Percentiles rank a stretch among this genome's conserved stretches.
Conservation (phyloP, 2,888 invertebrate species). For the Ametastegia equiseti region DNA sequence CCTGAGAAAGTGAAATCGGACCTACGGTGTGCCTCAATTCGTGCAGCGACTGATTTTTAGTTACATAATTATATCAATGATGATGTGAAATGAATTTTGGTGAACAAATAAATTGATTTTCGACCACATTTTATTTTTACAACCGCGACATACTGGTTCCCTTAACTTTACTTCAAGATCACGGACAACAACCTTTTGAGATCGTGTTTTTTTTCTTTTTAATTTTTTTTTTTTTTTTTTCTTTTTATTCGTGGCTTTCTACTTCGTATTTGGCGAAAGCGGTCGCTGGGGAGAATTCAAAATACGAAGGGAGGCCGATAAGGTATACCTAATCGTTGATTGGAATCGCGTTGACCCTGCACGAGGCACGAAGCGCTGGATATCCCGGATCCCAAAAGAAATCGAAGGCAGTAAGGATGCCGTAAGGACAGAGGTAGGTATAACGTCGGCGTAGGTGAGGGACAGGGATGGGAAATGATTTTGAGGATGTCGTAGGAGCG, state of each 20-base stretch:
- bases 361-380: slow-evolving; percentile 26
- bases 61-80: no score
- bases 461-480: slow-evolving; percentile 41
- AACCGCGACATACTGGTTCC: no score
- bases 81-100: no score
- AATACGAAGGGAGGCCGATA: slow-evolving; percentile 33
- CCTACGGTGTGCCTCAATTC: no score
- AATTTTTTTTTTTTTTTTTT: not conserved
- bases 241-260: not conserved
- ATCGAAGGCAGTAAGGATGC: slow-evolving; percentile 38
- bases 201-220: not conserved
- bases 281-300: slow-evolving; percentile 43
- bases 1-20: no score
- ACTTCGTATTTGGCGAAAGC: slow-evolving; percentile 6
- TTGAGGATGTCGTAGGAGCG: slow-evolving; percentile 25
- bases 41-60: no score
- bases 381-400: slow-evolving; percentile 37
- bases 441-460: not conserved
- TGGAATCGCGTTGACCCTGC: slow-evolving; percentile 41
- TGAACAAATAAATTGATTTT: no score
- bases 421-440: slow-evolving; percentile 22
- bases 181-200: not conserved
- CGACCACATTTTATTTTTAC: no score
- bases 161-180: not conserved
- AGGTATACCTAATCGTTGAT: slow-evolving; percentile 44